Evolutionary conservation across 1,140 invertebrate species (phyloP).

Genomic region (Idris sp.): DNA sequence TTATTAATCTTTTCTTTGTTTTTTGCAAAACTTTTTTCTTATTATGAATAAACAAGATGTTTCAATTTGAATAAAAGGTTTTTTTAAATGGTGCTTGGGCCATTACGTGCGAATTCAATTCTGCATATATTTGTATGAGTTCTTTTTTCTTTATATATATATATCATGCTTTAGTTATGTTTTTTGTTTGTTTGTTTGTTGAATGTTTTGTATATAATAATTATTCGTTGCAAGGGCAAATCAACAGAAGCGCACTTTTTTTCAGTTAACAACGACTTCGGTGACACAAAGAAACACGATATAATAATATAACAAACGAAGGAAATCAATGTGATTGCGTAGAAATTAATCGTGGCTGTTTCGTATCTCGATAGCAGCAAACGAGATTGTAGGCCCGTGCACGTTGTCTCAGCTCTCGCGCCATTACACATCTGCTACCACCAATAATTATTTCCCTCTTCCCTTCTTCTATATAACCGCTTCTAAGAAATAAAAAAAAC

Average conservation of each 20-base stretch:
- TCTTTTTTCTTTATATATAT: constrained; percentile 1
- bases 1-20: constrained; percentile 18
- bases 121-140: constrained; percentile 4
- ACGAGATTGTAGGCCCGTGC: constrained; percentile 58
- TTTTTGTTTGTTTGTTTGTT: constrained; percentile 17
- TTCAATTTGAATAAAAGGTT: constrained; percentile 37
- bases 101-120: constrained; percentile 37
- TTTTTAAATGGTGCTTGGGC: constrained; percentile 43
- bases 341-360: constrained; percentile 57
- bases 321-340: constrained; percentile 53
- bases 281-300: constrained; percentile 47
- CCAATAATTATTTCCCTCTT: constrained; percentile 71
- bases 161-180: background rate
- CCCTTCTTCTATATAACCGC: constrained; percentile 71
- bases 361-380: constrained; percentile 53
- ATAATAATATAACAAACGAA: constrained; percentile 56
- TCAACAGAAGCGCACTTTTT: constrained; percentile 55
- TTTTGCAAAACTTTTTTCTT: constrained; percentile 5
- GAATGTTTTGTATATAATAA: constrained; percentile 34
- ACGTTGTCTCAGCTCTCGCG: constrained; percentile 50
- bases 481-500: constrained; percentile 66
- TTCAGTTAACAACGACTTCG: constrained; percentile 46
- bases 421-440: constrained; percentile 70
- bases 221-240: constrained; percentile 52
- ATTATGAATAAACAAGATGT: too few relatives aligned